Evolutionary conservation across 2,113 vertebrate genomes (phyloP), one percentile per base, ranked within the genome.

Genomic region (Aplodontia rufa): DNA sequence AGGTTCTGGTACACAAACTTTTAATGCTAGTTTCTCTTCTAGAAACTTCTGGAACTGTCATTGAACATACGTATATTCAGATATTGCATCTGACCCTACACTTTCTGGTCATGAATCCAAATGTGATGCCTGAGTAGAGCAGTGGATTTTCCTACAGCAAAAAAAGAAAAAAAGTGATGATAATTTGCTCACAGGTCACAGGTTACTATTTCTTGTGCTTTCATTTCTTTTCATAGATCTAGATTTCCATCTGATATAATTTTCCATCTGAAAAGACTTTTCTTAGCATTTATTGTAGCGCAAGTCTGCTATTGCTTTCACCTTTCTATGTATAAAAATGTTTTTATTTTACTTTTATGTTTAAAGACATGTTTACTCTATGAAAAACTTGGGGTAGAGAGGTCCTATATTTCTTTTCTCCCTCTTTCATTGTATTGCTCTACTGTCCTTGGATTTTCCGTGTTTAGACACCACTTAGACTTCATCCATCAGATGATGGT

Each of bases 391-490:
- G 32, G 5, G 12, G 3, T 45, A 74, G 19, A 24, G 17, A n/a
- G 28, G 16, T 72, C 69, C 90, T 68, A 30, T 9, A 4, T 92
- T 75, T 53, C 1, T 17, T 14, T 68, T 49, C 55, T 8, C 12
- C 6, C 16, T 1, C 47, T 75, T 24, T n/a, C 4, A 24, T 5
- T 2, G 26, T 5, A 17, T 32, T 49, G 28, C 1, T 69, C 4
- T 3, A 13, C 9, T 66, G 9, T 30, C n/a, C 74, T 74, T n/a
- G 40, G 40, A 5, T 53, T 64, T 71, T 8, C 20, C 6, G 8
- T 64, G 1, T 42, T 74, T 8, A 7, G 22, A 32, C 1, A 19
- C 19, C 2, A 30, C 8, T 45, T 51, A 78, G 14, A 45, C 51
- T 81, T 81, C n/a, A 66, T 8, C 16, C 62, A 60, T 8, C 7